Evolutionary conservation across 2,888 invertebrate species (phyloP).

Genomic region (Caenorhabditis doughertyi): DNA sequence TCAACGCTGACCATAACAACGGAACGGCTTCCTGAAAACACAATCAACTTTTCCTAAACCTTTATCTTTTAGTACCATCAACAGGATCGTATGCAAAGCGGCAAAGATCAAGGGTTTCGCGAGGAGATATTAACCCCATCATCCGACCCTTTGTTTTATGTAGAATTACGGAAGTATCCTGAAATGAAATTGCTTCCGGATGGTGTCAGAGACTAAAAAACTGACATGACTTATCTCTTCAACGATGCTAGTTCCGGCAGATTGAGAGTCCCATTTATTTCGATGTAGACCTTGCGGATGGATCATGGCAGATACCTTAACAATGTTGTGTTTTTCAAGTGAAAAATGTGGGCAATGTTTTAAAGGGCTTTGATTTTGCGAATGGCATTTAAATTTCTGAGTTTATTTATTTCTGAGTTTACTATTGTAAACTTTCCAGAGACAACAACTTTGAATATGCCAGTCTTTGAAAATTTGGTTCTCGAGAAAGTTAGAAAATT

Average conservation of each 20-base stretch:
- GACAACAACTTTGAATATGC: too few relatives aligned
- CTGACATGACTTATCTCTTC: slow-evolving; percentile 52
- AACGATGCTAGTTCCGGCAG: slow-evolving; percentile 66
- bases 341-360: too few relatives aligned
- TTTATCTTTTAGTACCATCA: slow-evolving; percentile 49
- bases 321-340: neutral
- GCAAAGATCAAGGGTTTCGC: slow-evolving; percentile 69
- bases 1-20: slow-evolving; percentile 70
- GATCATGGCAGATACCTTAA: slow-evolving; percentile 66
- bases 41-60: neutral
- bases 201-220: too few relatives aligned
- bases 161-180: slow-evolving; percentile 67
- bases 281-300: slow-evolving; percentile 71
- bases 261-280: slow-evolving; percentile 69
- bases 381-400: too few relatives aligned
- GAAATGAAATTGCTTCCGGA: slow-evolving; percentile 17
- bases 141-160: slow-evolving; percentile 68
- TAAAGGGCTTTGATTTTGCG: too few relatives aligned
- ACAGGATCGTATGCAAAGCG: slow-evolving; percentile 62
- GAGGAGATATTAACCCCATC: slow-evolving; percentile 67
- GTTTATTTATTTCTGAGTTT: too few relatives aligned
- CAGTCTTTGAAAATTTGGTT: too few relatives aligned
- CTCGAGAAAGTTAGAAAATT: neutral
- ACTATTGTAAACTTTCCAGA: too few relatives aligned
- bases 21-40: slow-evolving; percentile 61